These are phyloP conservation scores for Xestoiulus laeticollis DNA, from an alignment of 2,888 invertebrate species.

Conservation along the genomic window DNA sequence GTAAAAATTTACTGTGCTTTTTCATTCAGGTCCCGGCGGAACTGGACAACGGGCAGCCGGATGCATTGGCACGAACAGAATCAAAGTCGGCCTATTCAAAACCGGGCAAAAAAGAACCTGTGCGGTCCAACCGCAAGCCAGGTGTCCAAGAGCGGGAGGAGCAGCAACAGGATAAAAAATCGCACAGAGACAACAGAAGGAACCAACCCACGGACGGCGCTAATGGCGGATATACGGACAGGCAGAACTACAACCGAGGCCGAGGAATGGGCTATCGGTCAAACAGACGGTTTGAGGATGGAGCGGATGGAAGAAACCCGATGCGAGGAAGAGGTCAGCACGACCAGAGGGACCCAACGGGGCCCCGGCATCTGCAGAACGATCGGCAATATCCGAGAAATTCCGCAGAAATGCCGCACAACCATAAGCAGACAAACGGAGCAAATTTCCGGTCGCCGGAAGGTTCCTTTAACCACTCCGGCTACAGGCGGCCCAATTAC, in stretches of 20 bases:
- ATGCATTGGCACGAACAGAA: not conserved
- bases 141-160: not conserved
- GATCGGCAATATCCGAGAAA: not conserved
- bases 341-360: not conserved
- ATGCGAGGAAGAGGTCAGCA: not conserved
- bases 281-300: constrained; percentile 22
- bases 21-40: not conserved
- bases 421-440: too few species aligned
- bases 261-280: not conserved
- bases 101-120: not conserved
- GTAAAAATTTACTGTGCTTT: not conserved
- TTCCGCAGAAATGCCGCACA: not conserved
- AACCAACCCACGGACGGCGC: not conserved
- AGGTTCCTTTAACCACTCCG: not conserved
- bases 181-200: not conserved
- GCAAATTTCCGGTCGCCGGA: too few species aligned
- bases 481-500: not conserved
- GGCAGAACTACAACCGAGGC: not conserved
- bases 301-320: not conserved
- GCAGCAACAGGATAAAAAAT: not conserved
- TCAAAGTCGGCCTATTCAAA: not conserved
- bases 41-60: not conserved
- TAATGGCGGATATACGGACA: not conserved
- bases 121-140: not conserved
- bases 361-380: not conserved